Evolutionary conservation across 2,888 invertebrate species (phyloP).

Genomic region (Galerucella nymphaeae): DNA sequence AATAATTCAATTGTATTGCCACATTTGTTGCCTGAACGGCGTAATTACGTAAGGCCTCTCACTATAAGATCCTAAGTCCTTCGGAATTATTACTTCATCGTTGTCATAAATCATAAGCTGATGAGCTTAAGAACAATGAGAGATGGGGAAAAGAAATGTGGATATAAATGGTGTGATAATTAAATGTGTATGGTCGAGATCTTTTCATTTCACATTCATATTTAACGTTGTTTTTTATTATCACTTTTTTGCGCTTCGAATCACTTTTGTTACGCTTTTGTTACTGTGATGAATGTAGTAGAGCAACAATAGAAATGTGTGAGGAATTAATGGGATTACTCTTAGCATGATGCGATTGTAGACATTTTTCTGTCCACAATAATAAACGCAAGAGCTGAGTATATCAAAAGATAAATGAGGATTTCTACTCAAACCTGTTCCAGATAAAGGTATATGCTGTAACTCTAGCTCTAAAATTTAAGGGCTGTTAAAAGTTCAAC

Average conservation of each 20-base stretch:
- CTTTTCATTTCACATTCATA: conserved; percentile 35
- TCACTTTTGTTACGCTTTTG: conserved; percentile 16
- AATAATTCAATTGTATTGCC: conserved; percentile 5
- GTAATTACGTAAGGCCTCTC: conserved; percentile 11
- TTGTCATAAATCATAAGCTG: conserved; percentile 48
- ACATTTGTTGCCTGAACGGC: neutral
- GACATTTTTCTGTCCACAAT: neutral
- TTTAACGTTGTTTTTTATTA: conserved; percentile 33
- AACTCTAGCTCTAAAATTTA: too few relatives aligned
- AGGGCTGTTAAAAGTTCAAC: too few relatives aligned
- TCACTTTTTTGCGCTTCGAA: conserved; percentile 22
- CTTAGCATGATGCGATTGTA: neutral
- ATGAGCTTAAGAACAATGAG: conserved; percentile 38
- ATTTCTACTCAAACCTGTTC: too few relatives aligned
- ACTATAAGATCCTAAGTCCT: conserved; percentile 34
- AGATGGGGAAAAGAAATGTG: conserved; percentile 29
- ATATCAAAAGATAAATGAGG: neutral
- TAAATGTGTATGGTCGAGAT: conserved; percentile 34
- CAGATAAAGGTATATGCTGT: too few relatives aligned
- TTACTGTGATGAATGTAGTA: conserved; percentile 8
- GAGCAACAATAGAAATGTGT: neutral
- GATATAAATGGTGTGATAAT: conserved; percentile 33
- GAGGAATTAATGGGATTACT: neutral
- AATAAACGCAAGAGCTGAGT: neutral
- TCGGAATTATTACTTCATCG: conserved; percentile 50